Conservation (phyloP, 92 coral and sea anemone species). For the Palythoa caribaeorum region DNA sequence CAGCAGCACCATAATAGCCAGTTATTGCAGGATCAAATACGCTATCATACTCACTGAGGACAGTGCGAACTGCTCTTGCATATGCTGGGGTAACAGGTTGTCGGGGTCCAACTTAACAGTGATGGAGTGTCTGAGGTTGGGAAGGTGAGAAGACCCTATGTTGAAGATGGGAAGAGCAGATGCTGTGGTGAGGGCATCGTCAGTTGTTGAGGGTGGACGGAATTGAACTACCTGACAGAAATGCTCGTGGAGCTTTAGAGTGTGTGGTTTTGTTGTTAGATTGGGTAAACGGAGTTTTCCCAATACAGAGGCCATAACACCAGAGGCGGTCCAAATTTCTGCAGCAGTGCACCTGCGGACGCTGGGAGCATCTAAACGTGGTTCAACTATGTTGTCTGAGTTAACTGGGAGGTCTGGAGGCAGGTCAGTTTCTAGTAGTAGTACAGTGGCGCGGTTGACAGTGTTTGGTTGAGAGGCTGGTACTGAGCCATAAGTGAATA, state of each 20-base stretch:
- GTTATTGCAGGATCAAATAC: conserved; percentile 44
- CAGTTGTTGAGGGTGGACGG: background rate
- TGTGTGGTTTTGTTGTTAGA: conserved; percentile 26
- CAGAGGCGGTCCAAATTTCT: conserved; percentile 22
- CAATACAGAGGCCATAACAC: conserved; percentile 26
- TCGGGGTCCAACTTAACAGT: conserved; percentile 5
- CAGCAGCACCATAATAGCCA: conserved; percentile 34
- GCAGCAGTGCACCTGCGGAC: background rate
- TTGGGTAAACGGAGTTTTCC: conserved; percentile 42
- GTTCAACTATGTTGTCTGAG: background rate
- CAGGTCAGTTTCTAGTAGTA: conserved; percentile 23
- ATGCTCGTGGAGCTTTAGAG: conserved; percentile 50
- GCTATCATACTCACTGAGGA: conserved; percentile 1
- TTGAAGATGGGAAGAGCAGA: conserved; percentile 11
- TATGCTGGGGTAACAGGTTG: conserved; percentile 29
- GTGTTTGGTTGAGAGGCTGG: background rate
- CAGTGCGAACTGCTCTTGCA: conserved; percentile 28
- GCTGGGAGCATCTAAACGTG: conserved; percentile 24
- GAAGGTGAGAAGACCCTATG: background rate
- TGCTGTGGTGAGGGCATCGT: background rate
- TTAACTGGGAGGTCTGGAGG: conserved; percentile 33
- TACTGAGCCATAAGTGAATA: conserved; percentile 41
- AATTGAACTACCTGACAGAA: conserved; percentile 33
- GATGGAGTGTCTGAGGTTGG: background rate
- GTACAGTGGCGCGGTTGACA: conserved; percentile 47